These are phyloP conservation scores for Lamellibrachia satsuma DNA, from an alignment of 2,888 invertebrate genomes.

Conservation along the genomic window DNA sequence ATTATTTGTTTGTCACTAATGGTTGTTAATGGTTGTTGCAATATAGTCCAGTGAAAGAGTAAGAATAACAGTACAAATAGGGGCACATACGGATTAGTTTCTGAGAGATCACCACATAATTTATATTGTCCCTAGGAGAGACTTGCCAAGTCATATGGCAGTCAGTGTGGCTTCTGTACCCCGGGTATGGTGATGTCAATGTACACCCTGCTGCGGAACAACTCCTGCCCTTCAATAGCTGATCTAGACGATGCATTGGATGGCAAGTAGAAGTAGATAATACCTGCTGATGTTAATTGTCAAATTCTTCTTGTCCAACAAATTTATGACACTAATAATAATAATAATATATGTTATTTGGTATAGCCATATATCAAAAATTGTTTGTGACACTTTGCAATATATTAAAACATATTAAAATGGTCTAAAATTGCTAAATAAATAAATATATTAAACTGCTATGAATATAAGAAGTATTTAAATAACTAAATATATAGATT, in stretches of 20 bases:
- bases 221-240: conserved; percentile 76
- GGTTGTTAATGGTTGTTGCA: background rate
- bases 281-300: background rate
- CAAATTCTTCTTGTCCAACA: background rate
- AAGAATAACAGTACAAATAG: background rate
- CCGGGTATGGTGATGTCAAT: conserved; percentile 98
- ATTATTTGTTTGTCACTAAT: too few species aligned
- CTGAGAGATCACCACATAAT: background rate
- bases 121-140: conserved; percentile 61
- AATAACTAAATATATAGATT: too few species aligned
- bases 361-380: too few species aligned
- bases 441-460: too few species aligned
- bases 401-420: too few species aligned
- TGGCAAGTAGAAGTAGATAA: conserved; percentile 39
- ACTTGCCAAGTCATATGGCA: conserved; percentile 88
- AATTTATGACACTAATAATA: background rate
- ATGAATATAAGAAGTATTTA: too few species aligned
- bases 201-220: conserved; percentile 84
- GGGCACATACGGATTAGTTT: background rate
- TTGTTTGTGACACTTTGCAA: too few species aligned
- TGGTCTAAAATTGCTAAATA: too few species aligned
- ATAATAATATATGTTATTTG: too few species aligned
- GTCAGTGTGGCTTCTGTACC: conserved; percentile 95
- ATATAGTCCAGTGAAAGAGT: background rate
- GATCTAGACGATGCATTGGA: conserved; percentile 73